Base-by-base conservation (phyloP, 2,797 vertebrate species). In the Enteromius paludinosus region DNA sequence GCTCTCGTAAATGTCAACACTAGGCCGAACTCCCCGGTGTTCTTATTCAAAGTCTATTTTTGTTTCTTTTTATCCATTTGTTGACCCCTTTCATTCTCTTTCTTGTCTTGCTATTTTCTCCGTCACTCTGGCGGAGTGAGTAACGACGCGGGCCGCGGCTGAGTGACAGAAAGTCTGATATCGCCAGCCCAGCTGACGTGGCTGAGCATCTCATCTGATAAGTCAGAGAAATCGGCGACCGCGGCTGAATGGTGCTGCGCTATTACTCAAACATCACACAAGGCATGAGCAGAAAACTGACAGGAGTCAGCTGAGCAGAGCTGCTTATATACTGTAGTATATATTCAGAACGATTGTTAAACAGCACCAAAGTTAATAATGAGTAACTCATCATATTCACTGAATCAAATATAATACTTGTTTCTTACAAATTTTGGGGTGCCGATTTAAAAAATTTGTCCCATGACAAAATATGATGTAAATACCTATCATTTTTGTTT, bases 121-220 rank as follows among this genome's bases (percentile, higher is more conserved):
- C 20, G 18, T 85, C 73, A 71, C 59, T 66, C 45, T 62, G 45
- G n/a, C 12, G 38, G 56, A 56, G 64, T 78, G 78, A 81, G 76
- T 77, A 85, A 78, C 52, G 66, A 65, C 0, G 18, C 25, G 33
- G 81, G 76, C 18, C 30, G 41, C n/a, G 15, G 15, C 7, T 86
- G 87, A 88, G 84, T 86, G 86, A 87, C 87, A 84, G 83, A 6
- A 61, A 33, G 74, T 59, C 85, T 87, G 88, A 89, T 88, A 85
- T 78, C 70, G 52, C 83, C 73, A 66, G 84, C 33, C 45, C 18
- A 81, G 30, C 47, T 61, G 62, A 69, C 25, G 62, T 25, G 80
- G 47, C 54, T 2, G 11, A 73, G 69, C 78, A 30, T 71, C 76
- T 56, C 79, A 45, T 83, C 77, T 74, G 82, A 84, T 85, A 79